Percentiles rank a stretch among this genome's conserved stretches.
These are phyloP conservation scores for Lasiurus cinereus DNA, from an alignment of 2,113 vertebrate species.

Conservation along the genomic window DNA sequence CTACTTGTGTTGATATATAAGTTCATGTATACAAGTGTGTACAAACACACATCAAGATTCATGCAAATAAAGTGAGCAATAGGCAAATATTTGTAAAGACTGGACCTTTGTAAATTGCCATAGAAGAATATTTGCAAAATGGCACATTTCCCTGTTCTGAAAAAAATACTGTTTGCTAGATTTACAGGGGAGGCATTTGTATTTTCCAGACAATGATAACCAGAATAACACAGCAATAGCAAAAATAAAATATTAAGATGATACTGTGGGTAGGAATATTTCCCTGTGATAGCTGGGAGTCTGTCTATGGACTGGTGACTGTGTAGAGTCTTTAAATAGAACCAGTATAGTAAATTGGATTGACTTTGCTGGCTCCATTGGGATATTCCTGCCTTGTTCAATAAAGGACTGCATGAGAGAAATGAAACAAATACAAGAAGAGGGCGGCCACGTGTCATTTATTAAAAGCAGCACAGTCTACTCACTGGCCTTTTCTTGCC, in stretches of 20 bases:
- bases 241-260: conserved; percentile 12
- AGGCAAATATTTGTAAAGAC: conserved; percentile 50
- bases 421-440: conserved; percentile 44
- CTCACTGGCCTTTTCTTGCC: conserved; percentile 54
- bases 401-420: conserved; percentile 23
- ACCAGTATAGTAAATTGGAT: not conserved
- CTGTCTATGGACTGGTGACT: not conserved
- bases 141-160: conserved; percentile 18
- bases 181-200: not conserved
- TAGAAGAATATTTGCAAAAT: conserved; percentile 53
- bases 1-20: not conserved
- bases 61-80: conserved; percentile 2
- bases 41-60: not conserved
- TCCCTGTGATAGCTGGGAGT: not conserved
- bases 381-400: not conserved
- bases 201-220: not conserved
- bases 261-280: not conserved
- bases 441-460: not conserved
- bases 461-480: conserved; percentile 70
- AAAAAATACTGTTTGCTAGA: not conserved
- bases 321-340: not conserved
- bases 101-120: conserved; percentile 6
- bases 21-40: not conserved
- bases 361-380: not conserved
- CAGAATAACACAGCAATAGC: not conserved